A percentile compares a stretch with the other conserved stretches of the same genome.
Conservation (phyloP, 2,888 invertebrate genomes). For the Epirrhoe alternata region DNA sequence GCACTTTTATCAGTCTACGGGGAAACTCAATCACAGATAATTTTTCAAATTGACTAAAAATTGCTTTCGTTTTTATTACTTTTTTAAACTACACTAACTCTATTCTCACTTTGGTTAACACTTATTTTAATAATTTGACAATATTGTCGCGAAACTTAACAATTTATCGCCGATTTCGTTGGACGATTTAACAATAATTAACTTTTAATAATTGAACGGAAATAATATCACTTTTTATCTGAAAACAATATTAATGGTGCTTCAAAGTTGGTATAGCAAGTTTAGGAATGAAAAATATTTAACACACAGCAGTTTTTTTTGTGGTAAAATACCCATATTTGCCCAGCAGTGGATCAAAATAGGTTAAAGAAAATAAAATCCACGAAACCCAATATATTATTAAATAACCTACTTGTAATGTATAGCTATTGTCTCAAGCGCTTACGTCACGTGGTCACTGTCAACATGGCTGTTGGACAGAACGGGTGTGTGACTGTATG, state of each 20-base stretch:
- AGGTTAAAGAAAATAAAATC: too few species aligned
- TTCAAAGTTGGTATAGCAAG: conserved; percentile 25
- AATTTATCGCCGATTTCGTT: conserved; percentile 66
- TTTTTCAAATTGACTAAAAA: conserved; percentile 62
- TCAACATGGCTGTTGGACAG: too few species aligned
- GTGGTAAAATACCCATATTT: too few species aligned
- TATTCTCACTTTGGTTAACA: conserved; percentile 40
- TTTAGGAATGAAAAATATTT: not conserved
- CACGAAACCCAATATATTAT: too few species aligned
- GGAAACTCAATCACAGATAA: conserved; percentile 63
- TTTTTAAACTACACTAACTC: conserved; percentile 35
- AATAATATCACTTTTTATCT: conserved; percentile 42
- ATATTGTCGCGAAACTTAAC: conserved; percentile 57
- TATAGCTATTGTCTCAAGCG: too few species aligned
- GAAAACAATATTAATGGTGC: conserved; percentile 22
- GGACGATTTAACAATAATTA: conserved; percentile 42
- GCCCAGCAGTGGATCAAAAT: too few species aligned
- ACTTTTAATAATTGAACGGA: conserved; percentile 35
- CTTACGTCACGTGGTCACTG: too few species aligned
- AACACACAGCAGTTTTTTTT: too few species aligned
- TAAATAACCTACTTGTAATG: too few species aligned
- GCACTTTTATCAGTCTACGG: conserved; percentile 40
- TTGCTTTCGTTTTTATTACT: conserved; percentile 24
- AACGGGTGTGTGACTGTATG: too few species aligned
- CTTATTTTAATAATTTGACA: conserved; percentile 49